A percentile compares a stretch with the other conserved stretches of the same genome.
Evolutionary conservation across 1,140 invertebrate genomes (phyloP).

Genomic region (Philaenus spumarius): DNA sequence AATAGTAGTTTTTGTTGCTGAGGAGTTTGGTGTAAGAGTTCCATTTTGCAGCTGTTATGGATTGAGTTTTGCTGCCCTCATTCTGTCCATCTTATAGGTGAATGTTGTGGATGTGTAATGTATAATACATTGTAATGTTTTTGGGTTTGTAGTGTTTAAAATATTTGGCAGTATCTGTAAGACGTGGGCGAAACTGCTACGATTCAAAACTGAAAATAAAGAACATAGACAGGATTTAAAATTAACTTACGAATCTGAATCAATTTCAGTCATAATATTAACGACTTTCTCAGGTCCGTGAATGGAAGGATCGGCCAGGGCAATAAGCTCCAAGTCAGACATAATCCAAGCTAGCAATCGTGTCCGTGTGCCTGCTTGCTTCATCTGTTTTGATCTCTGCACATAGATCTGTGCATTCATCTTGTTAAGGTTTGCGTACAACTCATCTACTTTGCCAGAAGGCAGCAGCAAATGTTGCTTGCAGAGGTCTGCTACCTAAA

Average conservation of each 20-base stretch:
- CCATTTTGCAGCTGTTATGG: too few species aligned
- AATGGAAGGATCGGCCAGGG: constrained; percentile 77
- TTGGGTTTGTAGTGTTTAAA: too few species aligned
- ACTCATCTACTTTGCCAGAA: constrained; percentile 79
- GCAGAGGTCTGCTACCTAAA: constrained; percentile 57
- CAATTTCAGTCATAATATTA: constrained; percentile 67
- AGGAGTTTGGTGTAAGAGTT: too few species aligned
- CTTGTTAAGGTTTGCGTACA: constrained; percentile 76
- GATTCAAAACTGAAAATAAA: too few species aligned
- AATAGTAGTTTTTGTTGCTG: too few species aligned
- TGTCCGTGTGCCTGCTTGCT: constrained; percentile 59
- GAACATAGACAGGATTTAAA: too few species aligned
- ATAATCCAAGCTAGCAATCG: constrained; percentile 75
- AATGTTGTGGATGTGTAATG: too few species aligned
- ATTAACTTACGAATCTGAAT: constrained; percentile 55
- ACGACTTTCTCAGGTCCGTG: constrained; percentile 76
- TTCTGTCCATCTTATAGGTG: too few species aligned
- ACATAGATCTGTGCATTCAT: constrained; percentile 95
- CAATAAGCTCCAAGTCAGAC: constrained; percentile 70
- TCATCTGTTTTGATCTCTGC: constrained; percentile 78
- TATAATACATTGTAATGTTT: too few species aligned
- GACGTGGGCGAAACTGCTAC: too few species aligned
- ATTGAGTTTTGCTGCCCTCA: too few species aligned
- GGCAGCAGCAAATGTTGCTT: constrained; percentile 77
- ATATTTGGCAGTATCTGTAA: too few species aligned